Conservation (phyloP, 2,113 vertebrate genomes). For the Sapajus apella region DNA sequence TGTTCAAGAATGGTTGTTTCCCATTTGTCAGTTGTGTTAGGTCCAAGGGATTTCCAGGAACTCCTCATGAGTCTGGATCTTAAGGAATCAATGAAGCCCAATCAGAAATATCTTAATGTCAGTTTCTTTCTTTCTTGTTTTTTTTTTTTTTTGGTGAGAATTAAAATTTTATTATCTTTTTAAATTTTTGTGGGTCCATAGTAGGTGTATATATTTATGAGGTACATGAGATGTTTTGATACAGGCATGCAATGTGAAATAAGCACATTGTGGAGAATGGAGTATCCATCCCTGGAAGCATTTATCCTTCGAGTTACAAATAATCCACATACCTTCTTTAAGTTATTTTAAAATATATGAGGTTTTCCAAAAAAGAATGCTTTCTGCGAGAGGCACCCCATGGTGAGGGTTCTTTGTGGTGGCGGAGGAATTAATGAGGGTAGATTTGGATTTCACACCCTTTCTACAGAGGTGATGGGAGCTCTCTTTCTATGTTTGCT, state of each 20-base stretch:
- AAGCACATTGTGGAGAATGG: too few relatives aligned
- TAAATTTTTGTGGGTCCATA: too few relatives aligned
- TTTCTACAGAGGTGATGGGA: neutral
- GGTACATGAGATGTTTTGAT: too few relatives aligned
- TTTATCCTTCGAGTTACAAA: too few relatives aligned
- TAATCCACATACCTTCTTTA: too few relatives aligned
- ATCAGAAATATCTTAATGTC: neutral
- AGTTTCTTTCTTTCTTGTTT: neutral
- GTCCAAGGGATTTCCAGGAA: neutral
- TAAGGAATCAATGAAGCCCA: neutral
- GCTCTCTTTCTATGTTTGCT: neutral
- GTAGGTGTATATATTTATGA: too few relatives aligned
- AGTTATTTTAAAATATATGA: too few relatives aligned
- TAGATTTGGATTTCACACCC: neutral
- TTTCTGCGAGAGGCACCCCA: neutral
- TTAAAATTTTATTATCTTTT: too few relatives aligned
- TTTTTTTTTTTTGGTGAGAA: too few relatives aligned
- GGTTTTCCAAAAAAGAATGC: neutral
- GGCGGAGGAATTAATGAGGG: neutral
- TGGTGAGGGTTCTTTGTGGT: neutral
- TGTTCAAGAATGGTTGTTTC: neutral
- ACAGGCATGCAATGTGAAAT: too few relatives aligned
- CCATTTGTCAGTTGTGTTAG: neutral
- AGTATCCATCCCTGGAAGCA: too few relatives aligned
- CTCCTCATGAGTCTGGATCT: neutral